Percentiles rank a stretch among this genome's conserved stretches.
These are phyloP conservation scores for Platynereis dumerilii DNA, from an alignment of 2,888 invertebrate species.

Conservation along the genomic window DNA sequence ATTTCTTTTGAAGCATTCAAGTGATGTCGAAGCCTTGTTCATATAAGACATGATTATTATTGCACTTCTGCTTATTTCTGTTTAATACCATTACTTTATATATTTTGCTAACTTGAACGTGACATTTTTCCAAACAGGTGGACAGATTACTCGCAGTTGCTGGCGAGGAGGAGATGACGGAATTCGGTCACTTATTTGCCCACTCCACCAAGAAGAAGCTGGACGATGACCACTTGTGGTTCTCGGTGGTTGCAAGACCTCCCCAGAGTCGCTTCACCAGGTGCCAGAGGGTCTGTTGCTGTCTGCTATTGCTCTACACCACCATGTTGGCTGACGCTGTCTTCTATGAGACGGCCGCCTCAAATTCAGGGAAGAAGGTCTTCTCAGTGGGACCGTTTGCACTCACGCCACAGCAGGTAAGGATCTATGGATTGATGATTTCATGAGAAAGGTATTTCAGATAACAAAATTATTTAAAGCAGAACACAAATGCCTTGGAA, in stretches of 20 bases:
- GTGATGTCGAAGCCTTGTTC: too few relatives aligned
- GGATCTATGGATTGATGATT: too few relatives aligned
- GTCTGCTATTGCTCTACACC: conserved; percentile 65
- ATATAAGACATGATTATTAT: too few relatives aligned
- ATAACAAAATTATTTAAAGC: too few relatives aligned
- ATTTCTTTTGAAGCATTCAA: too few relatives aligned
- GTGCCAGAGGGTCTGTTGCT: conserved; percentile 63
- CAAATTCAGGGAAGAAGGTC: conserved; percentile 43
- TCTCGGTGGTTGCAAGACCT: conserved; percentile 66
- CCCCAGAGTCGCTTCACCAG: conserved; percentile 65
- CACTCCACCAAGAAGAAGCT: conserved; percentile 62
- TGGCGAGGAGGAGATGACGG: conserved; percentile 63
- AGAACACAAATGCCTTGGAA: too few relatives aligned
- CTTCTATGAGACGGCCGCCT: conserved; percentile 63
- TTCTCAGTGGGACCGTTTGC: conserved; percentile 65
- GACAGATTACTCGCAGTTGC: conserved; percentile 66
- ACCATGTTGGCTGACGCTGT: conserved; percentile 68
- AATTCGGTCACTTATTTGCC: conserved; percentile 65
- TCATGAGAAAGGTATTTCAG: too few relatives aligned
- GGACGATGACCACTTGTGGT: conserved; percentile 67
- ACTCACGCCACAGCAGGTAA: conserved; percentile 64
- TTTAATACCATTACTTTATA: too few relatives aligned
- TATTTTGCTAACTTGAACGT: too few relatives aligned
- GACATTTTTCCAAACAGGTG: conserved; percentile 56
- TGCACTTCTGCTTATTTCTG: too few relatives aligned